Evolutionary conservation across 1,140 invertebrate species (phyloP), one percentile per base, ranked within the genome.

Genomic region (Bradynema listronoti): DNA sequence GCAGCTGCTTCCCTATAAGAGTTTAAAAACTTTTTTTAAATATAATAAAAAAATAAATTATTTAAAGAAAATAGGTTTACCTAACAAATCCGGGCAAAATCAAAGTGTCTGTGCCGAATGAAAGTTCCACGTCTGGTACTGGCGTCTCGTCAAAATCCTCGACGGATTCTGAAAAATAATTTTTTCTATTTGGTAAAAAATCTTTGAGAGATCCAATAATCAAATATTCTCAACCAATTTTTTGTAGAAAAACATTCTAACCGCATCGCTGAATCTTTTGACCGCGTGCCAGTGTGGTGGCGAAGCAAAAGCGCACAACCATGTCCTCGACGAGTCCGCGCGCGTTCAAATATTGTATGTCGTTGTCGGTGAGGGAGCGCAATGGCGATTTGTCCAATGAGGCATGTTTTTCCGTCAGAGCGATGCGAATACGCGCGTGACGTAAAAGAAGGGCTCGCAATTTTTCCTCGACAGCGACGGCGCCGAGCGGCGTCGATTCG

Each of bases 241-340:
- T 27, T 14, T 22, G 19, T 24, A 34, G 0, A 39, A 14, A 9
- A 24, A 24, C 7, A 59, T 5, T 46, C 61, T 29, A 41, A 64
- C 61, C 19, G 57, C 56, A 45, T 55, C 25, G 9, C 39, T 66
- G 64, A 16, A 66, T 27, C 27, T 39, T 51, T 32, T 49, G 50
- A 24, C 64, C 64, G 19, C 64, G 41, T 7, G 33, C 55, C 16
- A 52, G 32, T 24, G 66, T 66, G 22, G 64, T 66, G 1, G 41
- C 64, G 25, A 66, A 66, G 32, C 64, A 66, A 25, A 66, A 60
- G 3, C 64, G 66, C 14, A 66, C 39, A 11, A 53, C 64, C 22
- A 66, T 57, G 42, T 66, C 64, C 34, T 66, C 64, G 24, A 58
- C 36, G 14, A 66, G 24, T 24, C 39, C 24, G 33, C 60, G 39